These are phyloP conservation scores for Aspidapion aeneum DNA, from an alignment of 2,888 invertebrate species.

Conservation along the genomic window DNA sequence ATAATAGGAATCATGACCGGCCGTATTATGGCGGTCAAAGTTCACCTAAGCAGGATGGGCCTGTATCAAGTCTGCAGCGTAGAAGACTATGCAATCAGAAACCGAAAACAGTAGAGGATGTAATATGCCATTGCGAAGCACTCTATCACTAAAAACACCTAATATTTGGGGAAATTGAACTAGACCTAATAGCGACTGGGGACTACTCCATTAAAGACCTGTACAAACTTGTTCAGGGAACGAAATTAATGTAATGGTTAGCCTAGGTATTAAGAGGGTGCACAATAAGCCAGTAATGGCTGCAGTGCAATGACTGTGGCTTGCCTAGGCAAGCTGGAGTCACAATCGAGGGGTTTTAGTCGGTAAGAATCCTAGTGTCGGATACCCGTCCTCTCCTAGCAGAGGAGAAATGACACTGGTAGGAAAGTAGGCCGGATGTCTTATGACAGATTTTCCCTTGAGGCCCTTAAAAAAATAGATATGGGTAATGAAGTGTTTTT, in stretches of 20 bases:
- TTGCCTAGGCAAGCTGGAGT: neutral
- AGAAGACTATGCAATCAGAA: no score
- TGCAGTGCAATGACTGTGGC: neutral
- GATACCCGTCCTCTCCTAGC: neutral
- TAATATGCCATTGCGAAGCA: no score
- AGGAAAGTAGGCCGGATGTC: neutral
- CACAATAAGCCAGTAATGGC: neutral
- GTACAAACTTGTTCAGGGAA: neutral
- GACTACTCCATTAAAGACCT: neutral
- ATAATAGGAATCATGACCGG: no score
- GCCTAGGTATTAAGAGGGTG: neutral
- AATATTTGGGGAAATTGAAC: no score
- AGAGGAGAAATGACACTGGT: neutral
- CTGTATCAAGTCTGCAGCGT: no score
- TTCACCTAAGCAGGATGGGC: no score
- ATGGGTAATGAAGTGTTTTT: no score
- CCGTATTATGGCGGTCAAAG: no score
- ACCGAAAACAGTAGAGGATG: no score
- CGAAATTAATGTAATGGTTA: neutral
- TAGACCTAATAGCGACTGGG: no score
- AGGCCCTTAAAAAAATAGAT: neutral
- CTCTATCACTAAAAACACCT: no score
- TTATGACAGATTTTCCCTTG: neutral
- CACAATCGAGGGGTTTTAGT: neutral
- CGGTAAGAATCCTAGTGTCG: neutral